Evolutionary conservation across 2,113 vertebrate species (phyloP).

Genomic region (Hippocampus comes): DNA sequence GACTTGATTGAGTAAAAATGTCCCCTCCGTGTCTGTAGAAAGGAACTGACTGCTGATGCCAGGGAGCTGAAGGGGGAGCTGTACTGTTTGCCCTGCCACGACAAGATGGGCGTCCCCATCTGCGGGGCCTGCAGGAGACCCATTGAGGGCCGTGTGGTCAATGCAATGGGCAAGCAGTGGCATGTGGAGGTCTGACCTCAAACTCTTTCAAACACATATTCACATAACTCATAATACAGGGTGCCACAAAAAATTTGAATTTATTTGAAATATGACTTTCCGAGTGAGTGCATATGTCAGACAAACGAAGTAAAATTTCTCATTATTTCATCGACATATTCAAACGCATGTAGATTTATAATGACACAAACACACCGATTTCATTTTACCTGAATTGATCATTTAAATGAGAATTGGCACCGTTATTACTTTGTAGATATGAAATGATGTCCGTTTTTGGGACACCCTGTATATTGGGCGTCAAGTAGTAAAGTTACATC

Average conservation of each 20-base stretch:
- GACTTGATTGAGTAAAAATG: not conserved
- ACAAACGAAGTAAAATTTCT: not conserved
- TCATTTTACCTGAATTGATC: not conserved
- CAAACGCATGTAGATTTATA: not conserved
- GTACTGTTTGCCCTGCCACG: conserved; percentile 95
- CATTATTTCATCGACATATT: not conserved
- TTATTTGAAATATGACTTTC: not conserved
- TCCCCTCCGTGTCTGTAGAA: conserved; percentile 66
- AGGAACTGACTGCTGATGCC: conserved; percentile 94
- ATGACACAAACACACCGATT: not conserved
- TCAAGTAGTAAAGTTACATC: not conserved
- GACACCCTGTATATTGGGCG: not conserved
- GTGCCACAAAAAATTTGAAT: not conserved
- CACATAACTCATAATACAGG: not conserved
- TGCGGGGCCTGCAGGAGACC: conserved; percentile 94
- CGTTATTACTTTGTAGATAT: not conserved
- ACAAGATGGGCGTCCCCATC: conserved; percentile 98
- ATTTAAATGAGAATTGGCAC: not conserved
- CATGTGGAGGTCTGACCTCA: conserved; percentile 86
- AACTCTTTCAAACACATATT: not conserved
- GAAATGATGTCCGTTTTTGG: not conserved
- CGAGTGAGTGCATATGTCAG: not conserved
- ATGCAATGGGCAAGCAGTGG: conserved; percentile 99
- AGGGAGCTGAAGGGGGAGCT: conserved; percentile 94
- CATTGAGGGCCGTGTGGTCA: conserved; percentile 95